Evolutionary conservation across 2,888 invertebrate species (phyloP), one percentile per base, ranked within the genome.

Genomic region (Lottia gigantea): DNA sequence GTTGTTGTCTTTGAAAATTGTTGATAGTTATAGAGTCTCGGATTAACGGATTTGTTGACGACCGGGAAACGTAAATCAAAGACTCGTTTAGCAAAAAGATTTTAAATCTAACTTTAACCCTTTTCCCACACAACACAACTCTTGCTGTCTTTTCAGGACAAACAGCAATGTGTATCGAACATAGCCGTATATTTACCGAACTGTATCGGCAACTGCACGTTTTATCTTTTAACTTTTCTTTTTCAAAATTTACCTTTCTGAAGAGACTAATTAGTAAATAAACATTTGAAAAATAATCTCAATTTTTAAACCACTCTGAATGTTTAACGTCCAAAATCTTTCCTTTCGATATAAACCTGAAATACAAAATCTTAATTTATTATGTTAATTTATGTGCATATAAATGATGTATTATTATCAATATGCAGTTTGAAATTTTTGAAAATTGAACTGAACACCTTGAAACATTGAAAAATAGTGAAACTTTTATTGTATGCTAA

Each of bases 71-170:
- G 55, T 19, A 55, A 55, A 55, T 19, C 55, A 55, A 55, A 55
- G 55, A 19, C 12, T 55, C 23, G 19, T 19, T 23, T 11, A 23
- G 23, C 19, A 55, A 55, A 19, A 55, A 55, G 19, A 23, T 19
- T 23, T 23, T 55, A 23, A 23, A 55, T 55, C 55, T 55, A 55
- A 55, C 55, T 55, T 55, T 55, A 55, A 55, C 23, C 55, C 55
- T 55, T 55, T 55, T 55, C 55, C 55, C 55, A 55, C 55, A 55
- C 11, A 23, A 23, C 19, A n/a, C n/a, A 12, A 23, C 23, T 55
- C 19, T 12, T 19, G 55, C 19, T 55, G 19, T 55, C 55, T 55
- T 55, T 23, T 55, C 55, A 12, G 19, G 55, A n/a, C 55, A 55
- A 55, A 55, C 55, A 55, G 19, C 55, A 23, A 55, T 19, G 23